A percentile compares a stretch with the other conserved stretches of the same genome.
Conservation (phyloP, 2,797 vertebrate genomes). For the Lepidocolaptes lacrymiger region DNA sequence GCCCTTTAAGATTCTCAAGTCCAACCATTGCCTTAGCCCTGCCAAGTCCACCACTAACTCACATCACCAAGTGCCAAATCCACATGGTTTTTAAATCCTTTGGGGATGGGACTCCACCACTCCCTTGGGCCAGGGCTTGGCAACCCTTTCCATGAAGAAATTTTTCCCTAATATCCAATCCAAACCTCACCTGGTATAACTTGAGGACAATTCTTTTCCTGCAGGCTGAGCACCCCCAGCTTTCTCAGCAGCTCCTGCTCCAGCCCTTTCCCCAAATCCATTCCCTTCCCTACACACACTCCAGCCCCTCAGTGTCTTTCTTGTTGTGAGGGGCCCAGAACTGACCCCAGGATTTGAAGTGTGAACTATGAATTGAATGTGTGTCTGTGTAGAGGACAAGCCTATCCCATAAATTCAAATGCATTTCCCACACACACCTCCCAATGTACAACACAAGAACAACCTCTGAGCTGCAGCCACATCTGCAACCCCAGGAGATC, state of each 20-base stretch:
- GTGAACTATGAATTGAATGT: background rate
- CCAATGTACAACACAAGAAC: background rate
- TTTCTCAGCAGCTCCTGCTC: background rate
- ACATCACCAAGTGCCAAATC: fast-evolving
- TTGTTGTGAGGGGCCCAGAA: background rate
- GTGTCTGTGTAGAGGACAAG: background rate
- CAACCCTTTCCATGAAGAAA: fast-evolving
- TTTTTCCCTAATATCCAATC: background rate
- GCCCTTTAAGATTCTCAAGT: background rate
- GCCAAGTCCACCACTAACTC: background rate
- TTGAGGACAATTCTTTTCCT: fast-evolving
- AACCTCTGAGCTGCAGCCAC: background rate
- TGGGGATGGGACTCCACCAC: fast-evolving
- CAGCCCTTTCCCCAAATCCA: background rate
- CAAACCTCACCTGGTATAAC: fast-evolving
- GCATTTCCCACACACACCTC: background rate
- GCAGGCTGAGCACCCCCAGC: background rate
- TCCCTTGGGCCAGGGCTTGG: background rate
- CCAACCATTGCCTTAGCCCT: background rate
- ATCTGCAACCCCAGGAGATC: background rate
- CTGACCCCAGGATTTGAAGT: fast-evolving
- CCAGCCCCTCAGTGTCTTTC: background rate
- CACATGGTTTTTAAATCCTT: fast-evolving
- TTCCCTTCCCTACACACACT: background rate
- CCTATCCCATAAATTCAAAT: background rate